A percentile compares a stretch with the other conserved stretches of the same genome.
These are phyloP conservation scores for Trichopoda pennipes DNA, from an alignment of 2,888 invertebrate genomes.

Conservation along the genomic window DNA sequence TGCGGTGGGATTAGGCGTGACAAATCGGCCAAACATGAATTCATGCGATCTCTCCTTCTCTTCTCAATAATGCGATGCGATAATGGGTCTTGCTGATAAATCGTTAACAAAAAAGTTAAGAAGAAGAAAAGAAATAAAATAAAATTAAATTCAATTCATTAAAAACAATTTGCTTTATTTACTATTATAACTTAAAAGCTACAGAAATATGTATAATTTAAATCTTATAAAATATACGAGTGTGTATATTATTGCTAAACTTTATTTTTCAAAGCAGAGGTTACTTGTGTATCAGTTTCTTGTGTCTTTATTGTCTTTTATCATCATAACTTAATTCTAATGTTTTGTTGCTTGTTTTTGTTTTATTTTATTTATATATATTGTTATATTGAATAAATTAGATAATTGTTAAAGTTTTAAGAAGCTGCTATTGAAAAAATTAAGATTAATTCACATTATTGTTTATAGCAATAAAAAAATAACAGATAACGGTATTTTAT, in stretches of 20 bases:
- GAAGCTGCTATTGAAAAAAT: too few relatives aligned
- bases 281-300: background rate
- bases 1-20: conserved; percentile 95
- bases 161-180: background rate
- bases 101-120: background rate
- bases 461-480: too few relatives aligned
- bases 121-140: conserved; percentile 6
- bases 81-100: conserved; percentile 93
- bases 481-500: too few relatives aligned
- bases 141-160: background rate
- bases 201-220: too few relatives aligned
- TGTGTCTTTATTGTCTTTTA: background rate
- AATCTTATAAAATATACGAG: too few relatives aligned
- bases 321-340: background rate
- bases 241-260: too few relatives aligned
- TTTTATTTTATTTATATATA: background rate
- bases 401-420: too few relatives aligned
- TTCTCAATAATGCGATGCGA: conserved; percentile 99
- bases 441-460: too few relatives aligned
- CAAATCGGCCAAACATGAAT: conserved; percentile 96
- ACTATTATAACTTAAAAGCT: background rate
- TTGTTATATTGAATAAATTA: too few relatives aligned
- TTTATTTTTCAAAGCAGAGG: background rate
- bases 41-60: conserved; percentile 96
- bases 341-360: too few relatives aligned